Conservation (phyloP, 2,113 vertebrate species). For the Arothron firmamentum region DNA sequence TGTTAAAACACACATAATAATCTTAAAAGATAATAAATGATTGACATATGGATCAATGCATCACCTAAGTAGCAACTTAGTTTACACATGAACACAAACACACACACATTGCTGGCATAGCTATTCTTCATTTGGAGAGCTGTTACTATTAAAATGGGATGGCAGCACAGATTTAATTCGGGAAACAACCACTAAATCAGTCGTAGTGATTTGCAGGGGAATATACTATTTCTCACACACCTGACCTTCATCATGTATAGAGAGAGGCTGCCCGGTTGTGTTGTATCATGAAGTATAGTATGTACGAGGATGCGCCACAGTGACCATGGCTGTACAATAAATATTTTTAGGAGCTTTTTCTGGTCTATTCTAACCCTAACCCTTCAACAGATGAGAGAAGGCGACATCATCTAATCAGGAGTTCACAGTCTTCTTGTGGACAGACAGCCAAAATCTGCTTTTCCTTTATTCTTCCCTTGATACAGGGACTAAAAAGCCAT, state of each 20-base stretch:
- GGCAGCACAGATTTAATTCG: not conserved
- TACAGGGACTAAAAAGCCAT: too few species aligned
- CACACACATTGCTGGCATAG: constrained; percentile 4
- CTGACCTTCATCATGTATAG: not conserved
- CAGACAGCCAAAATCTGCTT: too few species aligned
- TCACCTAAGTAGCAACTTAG: too few species aligned
- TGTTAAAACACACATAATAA: not conserved
- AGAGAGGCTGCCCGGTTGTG: not conserved
- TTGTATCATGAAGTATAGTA: too few species aligned
- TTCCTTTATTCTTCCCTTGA: too few species aligned
- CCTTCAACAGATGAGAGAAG: too few species aligned
- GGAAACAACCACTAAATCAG: not conserved
- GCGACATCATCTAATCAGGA: too few species aligned
- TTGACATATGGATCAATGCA: not conserved
- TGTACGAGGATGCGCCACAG: too few species aligned
- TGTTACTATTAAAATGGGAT: not conserved
- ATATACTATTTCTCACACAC: not conserved
- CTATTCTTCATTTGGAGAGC: constrained; percentile 6
- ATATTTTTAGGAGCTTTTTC: too few species aligned
- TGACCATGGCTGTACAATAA: too few species aligned
- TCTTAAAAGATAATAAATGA: not conserved
- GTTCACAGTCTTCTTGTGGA: too few species aligned
- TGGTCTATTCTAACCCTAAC: too few species aligned
- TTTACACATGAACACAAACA: not conserved
- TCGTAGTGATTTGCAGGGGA: not conserved